Conservation (phyloP, 2,888 invertebrate species). For the Scaptomyza caliginosa region DNA sequence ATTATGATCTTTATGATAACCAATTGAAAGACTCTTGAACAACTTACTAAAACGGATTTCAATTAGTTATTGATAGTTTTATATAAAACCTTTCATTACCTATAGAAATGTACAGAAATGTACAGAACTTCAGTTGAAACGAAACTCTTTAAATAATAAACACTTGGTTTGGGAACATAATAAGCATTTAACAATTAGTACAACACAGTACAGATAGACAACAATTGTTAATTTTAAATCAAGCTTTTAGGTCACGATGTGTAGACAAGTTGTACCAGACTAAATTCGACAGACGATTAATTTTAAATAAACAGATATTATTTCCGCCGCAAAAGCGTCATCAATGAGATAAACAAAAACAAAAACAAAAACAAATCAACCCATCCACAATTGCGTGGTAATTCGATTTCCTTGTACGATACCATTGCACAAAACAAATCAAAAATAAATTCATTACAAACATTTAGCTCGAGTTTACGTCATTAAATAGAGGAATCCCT, state of each 20-base stretch:
- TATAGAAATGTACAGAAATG: no score
- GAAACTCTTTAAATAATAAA: no score
- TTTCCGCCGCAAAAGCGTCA: background rate
- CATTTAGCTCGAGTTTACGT: conserved; percentile 34
- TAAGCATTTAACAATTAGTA: no score
- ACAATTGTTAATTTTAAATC: background rate
- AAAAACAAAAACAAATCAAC: conserved; percentile 34
- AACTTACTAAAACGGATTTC: no score
- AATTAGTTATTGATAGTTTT: no score
- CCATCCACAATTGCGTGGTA: conserved; percentile 10
- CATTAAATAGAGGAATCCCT: conserved; percentile 15
- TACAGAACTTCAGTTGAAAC: no score
- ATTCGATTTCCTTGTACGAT: background rate
- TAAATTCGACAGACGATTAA: conserved; percentile 16
- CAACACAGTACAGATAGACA: no score
- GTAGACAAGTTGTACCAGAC: background rate
- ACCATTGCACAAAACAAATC: background rate
- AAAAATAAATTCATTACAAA: conserved; percentile 1
- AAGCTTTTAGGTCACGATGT: background rate
- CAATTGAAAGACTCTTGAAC: no score
- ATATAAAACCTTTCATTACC: no score
- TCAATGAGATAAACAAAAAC: background rate
- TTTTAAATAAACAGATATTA: conserved; percentile 15
- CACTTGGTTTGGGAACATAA: background rate
- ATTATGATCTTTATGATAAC: no score